Evolutionary conservation across 1,140 invertebrate species (phyloP), one percentile per base, ranked within the genome.

Genomic region (Lamellibrachia luymesi): DNA sequence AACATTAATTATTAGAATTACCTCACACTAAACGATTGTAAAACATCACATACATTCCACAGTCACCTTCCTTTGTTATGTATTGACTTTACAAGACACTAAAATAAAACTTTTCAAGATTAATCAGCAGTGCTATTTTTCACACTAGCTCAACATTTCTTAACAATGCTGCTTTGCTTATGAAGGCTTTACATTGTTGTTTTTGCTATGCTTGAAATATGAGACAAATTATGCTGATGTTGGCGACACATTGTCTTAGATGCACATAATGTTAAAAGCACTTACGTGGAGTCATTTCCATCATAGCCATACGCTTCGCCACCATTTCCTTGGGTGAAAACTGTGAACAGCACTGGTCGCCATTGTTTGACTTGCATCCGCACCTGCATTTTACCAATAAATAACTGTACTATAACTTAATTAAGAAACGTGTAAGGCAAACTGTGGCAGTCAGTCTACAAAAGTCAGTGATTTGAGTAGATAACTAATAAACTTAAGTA

Each of bases 251-350:
- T 56, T 56, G 52, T 56, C 64, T 80, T 80, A 80, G 64, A 80
- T 80, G 64, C 64, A 80, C 64, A 80, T 80, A 80, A 80, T 80
- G 0, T 80, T 17, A 80, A 8, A 80, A 80, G 5, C 17, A 80
- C 64, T 80, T 80, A 80, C 64, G 64, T 80, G 64, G 64, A 80
- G 64, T 80, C 64, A 80, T 80, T 80, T 80, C 64, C 64, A 80
- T 22, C 64, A 80, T 80, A 80, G 1, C 64, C 64, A 38, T 38
- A 38, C 38, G 17, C 17, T 56, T 56, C 52, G 52, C 52, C 52
- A 56, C 64, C 64, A 80, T 80, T 80, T 80, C 64, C 64, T 80
- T 17, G 1, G 64, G 64, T 6, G 64, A 80, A 80, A 80, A 80
- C 64, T 80, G 64, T 10, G 64, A 80, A 80, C 64, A 80, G 64